These are phyloP conservation scores for Centropus bengalensis DNA, from an alignment of 2,113 vertebrate genomes.

Conservation along the genomic window DNA sequence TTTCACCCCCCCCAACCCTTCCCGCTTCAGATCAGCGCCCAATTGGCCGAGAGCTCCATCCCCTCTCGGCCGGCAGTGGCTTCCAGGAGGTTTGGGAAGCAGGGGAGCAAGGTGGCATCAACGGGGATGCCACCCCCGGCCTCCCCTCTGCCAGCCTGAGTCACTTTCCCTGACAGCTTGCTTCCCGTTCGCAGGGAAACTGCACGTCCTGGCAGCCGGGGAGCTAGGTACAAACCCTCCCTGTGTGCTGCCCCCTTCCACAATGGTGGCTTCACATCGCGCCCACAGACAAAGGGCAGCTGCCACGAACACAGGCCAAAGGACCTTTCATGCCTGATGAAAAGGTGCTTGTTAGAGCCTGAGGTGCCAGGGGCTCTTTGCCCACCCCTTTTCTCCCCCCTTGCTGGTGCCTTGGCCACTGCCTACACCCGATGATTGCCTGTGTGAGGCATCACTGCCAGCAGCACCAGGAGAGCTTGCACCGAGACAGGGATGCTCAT, in stretches of 20 bases:
- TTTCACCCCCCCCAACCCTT: background rate
- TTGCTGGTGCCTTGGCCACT: background rate
- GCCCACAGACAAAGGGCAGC: slow-evolving; percentile 67
- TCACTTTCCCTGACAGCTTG: slow-evolving; percentile 73
- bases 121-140: slow-evolving; percentile 49
- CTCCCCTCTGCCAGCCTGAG: slow-evolving; percentile 64
- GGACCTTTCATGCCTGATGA: slow-evolving; percentile 54
- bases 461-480: background rate
- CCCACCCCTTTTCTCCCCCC: slow-evolving; percentile 67
- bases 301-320: slow-evolving; percentile 43
- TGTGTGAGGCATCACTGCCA: background rate
- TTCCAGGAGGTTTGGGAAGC: slow-evolving; percentile 46
- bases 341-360: slow-evolving; percentile 63
- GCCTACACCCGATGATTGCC: background rate
- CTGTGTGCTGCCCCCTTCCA: slow-evolving; percentile 70
- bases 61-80: slow-evolving; percentile 65
- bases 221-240: slow-evolving; percentile 74
- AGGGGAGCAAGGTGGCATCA: slow-evolving; percentile 20
- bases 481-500: accelerated
- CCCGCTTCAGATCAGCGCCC: slow-evolving; percentile 60
- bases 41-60: slow-evolving; percentile 75
- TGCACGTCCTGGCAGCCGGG: slow-evolving; percentile 70
- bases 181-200: slow-evolving; percentile 72
- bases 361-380: slow-evolving; percentile 73
- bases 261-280: slow-evolving; percentile 65